Evolutionary conservation across 2,113 vertebrate species (phyloP).

Genomic region (Oryzias celebensis): DNA sequence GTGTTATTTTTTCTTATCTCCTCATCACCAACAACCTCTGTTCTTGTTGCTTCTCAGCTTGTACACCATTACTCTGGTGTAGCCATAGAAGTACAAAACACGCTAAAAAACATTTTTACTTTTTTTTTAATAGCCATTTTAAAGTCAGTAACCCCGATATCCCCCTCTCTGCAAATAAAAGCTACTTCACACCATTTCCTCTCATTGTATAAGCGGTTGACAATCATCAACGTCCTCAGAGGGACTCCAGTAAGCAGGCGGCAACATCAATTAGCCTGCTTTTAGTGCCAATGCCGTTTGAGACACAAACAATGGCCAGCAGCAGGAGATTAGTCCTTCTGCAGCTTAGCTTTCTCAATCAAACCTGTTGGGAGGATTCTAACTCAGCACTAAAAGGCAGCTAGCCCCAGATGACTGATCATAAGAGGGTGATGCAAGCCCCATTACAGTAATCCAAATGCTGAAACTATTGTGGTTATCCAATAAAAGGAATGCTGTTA

Average conservation of each 20-base stretch:
- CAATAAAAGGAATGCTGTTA: conserved; percentile 28
- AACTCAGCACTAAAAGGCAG: conserved; percentile 45
- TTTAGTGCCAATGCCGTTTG: conserved; percentile 43
- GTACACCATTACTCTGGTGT: too few species aligned
- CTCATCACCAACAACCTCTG: neutral
- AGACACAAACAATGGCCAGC: conserved; percentile 48
- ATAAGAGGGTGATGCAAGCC: conserved; percentile 42
- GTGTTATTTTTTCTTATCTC: neutral
- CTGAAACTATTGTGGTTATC: conserved; percentile 42
- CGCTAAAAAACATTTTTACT: too few species aligned
- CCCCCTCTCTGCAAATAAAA: neutral
- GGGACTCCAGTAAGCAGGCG: conserved; percentile 47
- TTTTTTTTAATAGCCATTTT: too few species aligned
- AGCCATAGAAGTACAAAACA: too few species aligned
- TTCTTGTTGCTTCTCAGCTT: neutral
- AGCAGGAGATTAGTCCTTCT: conserved; percentile 56
- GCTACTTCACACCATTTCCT: conserved; percentile 1
- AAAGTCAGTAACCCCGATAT: too few species aligned
- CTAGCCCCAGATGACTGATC: conserved; percentile 50
- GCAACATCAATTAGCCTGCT: conserved; percentile 71
- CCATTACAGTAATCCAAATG: conserved; percentile 62
- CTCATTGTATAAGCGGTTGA: neutral
- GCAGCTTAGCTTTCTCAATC: conserved; percentile 46
- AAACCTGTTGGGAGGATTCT: conserved; percentile 29
- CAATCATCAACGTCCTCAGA: conserved; percentile 35